Percentiles rank a stretch among this genome's conserved stretches.
Evolutionary conservation across 2,888 invertebrate genomes (phyloP).

Genomic region (Halocaridina rubra): DNA sequence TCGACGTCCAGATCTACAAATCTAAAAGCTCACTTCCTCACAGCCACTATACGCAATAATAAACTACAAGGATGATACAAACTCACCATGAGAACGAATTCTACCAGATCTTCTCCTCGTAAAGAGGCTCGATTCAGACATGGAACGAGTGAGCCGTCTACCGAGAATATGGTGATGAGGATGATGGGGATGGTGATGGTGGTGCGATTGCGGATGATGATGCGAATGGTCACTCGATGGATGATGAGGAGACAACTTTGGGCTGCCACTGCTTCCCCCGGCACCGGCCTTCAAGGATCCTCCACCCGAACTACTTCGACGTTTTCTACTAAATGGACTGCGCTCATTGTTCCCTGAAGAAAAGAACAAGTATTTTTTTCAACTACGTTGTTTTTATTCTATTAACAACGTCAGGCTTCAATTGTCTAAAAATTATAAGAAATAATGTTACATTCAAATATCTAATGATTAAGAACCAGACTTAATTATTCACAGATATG

Average conservation of each 20-base stretch:
- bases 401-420: no score
- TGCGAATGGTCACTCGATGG: slow-evolving; percentile 33
- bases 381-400: no score
- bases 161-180: slow-evolving; percentile 41
- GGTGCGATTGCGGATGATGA: slow-evolving; percentile 32
- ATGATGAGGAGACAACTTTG: slow-evolving; percentile 49
- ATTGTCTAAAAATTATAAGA: no score
- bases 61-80: no score
- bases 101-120: slow-evolving; percentile 26
- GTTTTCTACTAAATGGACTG: slow-evolving; percentile 42
- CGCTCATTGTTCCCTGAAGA: slow-evolving; percentile 32
- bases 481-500: no score
- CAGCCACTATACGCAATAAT: no score
- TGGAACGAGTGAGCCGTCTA: slow-evolving; percentile 48
- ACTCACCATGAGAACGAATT: slow-evolving; percentile 26
- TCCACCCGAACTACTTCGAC: slow-evolving; percentile 38
- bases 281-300: slow-evolving; percentile 45
- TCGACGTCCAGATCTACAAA: no score
- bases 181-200: slow-evolving; percentile 30
- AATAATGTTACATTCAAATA: no score
- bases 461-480: no score
- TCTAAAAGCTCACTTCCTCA: neutral
- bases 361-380: no score
- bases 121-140: slow-evolving; percentile 53
- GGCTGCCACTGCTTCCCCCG: slow-evolving; percentile 45